phyloP scores from a whole-genome alignment of 2,113 vertebrate genomes.

The Chaenogobius annularis region DNA sequence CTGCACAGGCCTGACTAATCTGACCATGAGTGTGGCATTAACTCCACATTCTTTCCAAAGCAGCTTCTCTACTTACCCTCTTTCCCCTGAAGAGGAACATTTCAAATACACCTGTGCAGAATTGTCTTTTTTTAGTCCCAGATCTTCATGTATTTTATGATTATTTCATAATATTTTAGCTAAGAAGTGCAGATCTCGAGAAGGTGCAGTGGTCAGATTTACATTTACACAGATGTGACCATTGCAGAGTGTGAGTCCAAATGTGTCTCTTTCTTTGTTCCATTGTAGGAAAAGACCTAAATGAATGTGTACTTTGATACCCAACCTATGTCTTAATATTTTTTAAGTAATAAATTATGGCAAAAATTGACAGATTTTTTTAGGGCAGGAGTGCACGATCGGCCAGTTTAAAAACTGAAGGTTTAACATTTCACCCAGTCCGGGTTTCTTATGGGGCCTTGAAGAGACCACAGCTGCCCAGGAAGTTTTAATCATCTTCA shows the following conservation, averaged over 20 bases:
- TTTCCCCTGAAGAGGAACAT: slow-evolving; percentile 28
- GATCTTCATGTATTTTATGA: slow-evolving; percentile 2
- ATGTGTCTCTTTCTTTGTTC: no score
- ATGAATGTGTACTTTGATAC: background rate
- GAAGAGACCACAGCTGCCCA: slow-evolving; percentile 59
- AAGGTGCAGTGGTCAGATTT: background rate
- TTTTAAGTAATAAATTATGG: slow-evolving; percentile 15
- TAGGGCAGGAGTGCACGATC: slow-evolving; percentile 48
- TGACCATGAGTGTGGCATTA: slow-evolving; percentile 66
- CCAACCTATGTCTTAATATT: slow-evolving; percentile 1
- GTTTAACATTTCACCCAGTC: slow-evolving; percentile 42
- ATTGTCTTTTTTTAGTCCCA: slow-evolving; percentile 12
- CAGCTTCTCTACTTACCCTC: slow-evolving; percentile 33
- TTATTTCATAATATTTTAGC: background rate
- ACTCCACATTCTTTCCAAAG: slow-evolving; percentile 69
- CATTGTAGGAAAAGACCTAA: background rate
- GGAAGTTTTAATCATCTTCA: slow-evolving; percentile 75
- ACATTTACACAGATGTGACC: no score
- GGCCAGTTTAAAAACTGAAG: slow-evolving; percentile 60
- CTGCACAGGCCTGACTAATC: slow-evolving; percentile 61
- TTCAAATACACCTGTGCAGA: slow-evolving; percentile 58
- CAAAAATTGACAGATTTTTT: slow-evolving; percentile 11
- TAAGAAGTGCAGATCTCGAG: background rate
- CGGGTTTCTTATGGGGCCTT: slow-evolving; percentile 53
- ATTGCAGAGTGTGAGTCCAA: no score